phyloP scores from a whole-genome alignment of 2,888 invertebrate genomes.

The Abrostola triplasia region DNA sequence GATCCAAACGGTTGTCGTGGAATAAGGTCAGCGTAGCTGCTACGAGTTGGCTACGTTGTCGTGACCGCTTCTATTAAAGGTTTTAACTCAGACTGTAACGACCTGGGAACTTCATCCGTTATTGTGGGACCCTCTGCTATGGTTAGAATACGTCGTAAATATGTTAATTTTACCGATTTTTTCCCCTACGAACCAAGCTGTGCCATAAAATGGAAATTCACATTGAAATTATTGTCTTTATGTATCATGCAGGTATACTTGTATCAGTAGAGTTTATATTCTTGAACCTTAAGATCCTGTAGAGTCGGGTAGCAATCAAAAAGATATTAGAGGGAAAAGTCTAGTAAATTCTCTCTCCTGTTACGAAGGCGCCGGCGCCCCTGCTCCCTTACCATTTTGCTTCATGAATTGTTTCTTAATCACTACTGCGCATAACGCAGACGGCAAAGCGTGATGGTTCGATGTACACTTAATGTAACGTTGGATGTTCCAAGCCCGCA shows the following conservation, averaged over 20 bases:
- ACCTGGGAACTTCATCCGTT: neutral
- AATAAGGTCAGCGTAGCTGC: constrained; percentile 45
- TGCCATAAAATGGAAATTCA: neutral
- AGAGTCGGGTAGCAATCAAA: neutral
- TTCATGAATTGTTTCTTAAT: neutral
- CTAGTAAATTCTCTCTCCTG: neutral
- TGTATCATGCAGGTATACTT: too few relatives aligned
- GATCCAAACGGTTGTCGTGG: constrained; percentile 26
- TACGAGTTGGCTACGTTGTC: constrained; percentile 15
- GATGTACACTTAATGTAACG: constrained; percentile 1
- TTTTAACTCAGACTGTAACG: constrained; percentile 2
- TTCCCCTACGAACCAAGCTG: neutral
- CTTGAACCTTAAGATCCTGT: neutral
- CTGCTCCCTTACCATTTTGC: too few relatives aligned
- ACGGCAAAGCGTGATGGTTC: neutral
- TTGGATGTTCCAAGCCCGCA: constrained; percentile 20
- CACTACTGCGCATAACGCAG: neutral
- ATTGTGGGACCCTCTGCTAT: neutral
- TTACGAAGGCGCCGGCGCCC: neutral
- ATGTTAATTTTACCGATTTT: too few relatives aligned
- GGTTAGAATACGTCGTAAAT: neutral
- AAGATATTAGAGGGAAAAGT: neutral
- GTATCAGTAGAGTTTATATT: neutral
- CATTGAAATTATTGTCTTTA: too few relatives aligned
- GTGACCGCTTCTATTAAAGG: neutral